Evolutionary conservation across 30 jellyfish, hydroid and myxozoan genomes (phyloP).

Genomic region (Hydractinia symbiolongicarpus): DNA sequence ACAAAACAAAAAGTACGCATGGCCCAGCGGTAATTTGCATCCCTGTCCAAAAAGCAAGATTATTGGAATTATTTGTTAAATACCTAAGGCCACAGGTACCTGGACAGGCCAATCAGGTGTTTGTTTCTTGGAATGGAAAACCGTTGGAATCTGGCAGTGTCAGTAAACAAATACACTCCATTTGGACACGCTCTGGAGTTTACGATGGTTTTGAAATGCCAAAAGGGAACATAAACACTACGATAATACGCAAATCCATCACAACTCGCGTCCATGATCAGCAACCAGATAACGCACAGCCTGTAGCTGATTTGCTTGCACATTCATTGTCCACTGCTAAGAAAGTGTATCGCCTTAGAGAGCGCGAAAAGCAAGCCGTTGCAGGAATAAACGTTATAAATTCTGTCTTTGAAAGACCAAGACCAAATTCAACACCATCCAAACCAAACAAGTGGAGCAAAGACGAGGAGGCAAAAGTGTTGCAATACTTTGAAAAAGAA

Average conservation of each 20-base stretch:
- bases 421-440: not conserved
- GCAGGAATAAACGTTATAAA: not conserved
- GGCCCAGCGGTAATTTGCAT: not conserved
- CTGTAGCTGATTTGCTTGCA: not conserved
- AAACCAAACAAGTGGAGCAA: not conserved
- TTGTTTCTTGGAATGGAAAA: not conserved
- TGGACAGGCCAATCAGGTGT: not conserved
- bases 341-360: not conserved
- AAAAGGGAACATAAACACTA: not conserved
- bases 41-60: not conserved
- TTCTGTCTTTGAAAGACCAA: too few relatives aligned
- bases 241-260: not conserved
- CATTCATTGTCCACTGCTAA: not conserved
- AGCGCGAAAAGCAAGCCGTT: not conserved
- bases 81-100: not conserved
- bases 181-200: not conserved
- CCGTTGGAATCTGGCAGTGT: not conserved
- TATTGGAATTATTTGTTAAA: not conserved
- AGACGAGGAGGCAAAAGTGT: not conserved
- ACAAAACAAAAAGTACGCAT: not conserved
- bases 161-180: not conserved
- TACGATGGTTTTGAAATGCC: not conserved
- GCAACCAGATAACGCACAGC: not conserved
- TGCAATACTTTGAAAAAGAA: slow-evolving; percentile 1
- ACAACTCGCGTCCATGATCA: not conserved